These are phyloP conservation scores for Bembecia ichneumoniformis DNA, from an alignment of 2,888 invertebrate genomes.

Conservation along the genomic window DNA sequence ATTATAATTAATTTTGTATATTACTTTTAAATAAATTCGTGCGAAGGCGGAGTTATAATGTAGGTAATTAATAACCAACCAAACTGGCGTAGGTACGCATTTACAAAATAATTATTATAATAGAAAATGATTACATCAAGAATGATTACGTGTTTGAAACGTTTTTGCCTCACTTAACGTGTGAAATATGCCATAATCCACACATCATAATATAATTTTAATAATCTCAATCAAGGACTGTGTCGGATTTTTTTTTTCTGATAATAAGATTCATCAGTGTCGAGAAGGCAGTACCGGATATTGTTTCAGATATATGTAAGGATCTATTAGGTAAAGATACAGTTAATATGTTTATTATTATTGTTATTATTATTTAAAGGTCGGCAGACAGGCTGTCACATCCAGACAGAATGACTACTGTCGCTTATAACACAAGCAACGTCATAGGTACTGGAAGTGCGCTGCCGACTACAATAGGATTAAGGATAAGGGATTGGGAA, in stretches of 20 bases:
- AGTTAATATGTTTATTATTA: too few species aligned
- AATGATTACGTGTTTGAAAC: neutral
- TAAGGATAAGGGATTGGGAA: too few species aligned
- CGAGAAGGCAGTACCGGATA: neutral
- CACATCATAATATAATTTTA: conserved; percentile 7
- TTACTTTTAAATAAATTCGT: neutral
- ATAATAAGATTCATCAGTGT: neutral
- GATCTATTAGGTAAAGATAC: too few species aligned
- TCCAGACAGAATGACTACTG: too few species aligned
- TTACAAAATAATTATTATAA: neutral
- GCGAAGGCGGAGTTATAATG: neutral
- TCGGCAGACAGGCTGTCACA: too few species aligned
- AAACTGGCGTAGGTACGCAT: neutral
- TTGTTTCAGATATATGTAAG: neutral
- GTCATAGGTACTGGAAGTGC: too few species aligned
- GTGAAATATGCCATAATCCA: neutral
- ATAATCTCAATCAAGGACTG: conserved; percentile 6
- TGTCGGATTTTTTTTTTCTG: neutral
- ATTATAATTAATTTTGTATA: neutral
- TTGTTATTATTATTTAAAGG: too few species aligned
- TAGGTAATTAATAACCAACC: neutral
- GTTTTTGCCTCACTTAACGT: neutral
- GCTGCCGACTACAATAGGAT: too few species aligned
- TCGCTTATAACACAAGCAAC: too few species aligned
- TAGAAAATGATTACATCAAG: neutral